These are phyloP conservation scores for Philypnodon macrostomus DNA, from an alignment of 2,797 vertebrate species.

Conservation along the genomic window DNA sequence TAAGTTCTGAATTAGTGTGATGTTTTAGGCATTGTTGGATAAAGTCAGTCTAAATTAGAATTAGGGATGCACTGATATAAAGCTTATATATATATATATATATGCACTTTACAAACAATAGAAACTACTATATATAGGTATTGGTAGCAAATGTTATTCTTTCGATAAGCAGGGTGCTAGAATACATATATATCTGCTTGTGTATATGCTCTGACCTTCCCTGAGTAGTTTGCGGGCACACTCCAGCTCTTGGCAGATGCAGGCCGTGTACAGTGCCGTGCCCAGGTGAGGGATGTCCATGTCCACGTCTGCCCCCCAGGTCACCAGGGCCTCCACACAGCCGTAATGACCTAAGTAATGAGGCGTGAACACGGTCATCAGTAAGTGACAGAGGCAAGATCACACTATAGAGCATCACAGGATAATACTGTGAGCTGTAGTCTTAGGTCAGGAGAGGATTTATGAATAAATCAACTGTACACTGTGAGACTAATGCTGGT, in stretches of 20 bases:
- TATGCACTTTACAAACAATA: too few species aligned
- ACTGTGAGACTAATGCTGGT: too few species aligned
- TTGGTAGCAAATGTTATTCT: background rate
- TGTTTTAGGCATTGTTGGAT: too few species aligned
- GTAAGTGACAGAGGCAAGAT: constrained; percentile 46
- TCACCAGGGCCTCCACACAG: constrained; percentile 88
- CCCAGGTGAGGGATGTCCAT: constrained; percentile 91
- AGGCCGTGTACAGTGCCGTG: constrained; percentile 90
- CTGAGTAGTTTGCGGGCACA: constrained; percentile 90
- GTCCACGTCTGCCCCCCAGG: constrained; percentile 91
- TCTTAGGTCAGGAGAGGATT: constrained; percentile 29
- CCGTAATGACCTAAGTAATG: constrained; percentile 86
- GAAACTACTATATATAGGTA: too few species aligned
- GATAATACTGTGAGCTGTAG: constrained; percentile 51
- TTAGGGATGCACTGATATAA: too few species aligned
- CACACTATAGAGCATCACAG: too few species aligned
- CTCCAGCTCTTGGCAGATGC: constrained; percentile 84
- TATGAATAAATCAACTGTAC: constrained; percentile 36
- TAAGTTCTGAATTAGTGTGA: too few species aligned
- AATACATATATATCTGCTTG: constrained; percentile 7
- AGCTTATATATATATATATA: too few species aligned
- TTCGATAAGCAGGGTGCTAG: background rate
- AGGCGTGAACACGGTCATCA: constrained; percentile 46
- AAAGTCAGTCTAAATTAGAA: too few species aligned
- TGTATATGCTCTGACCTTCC: constrained; percentile 77